Conservation (phyloP, 2,797 vertebrate genomes). For the Champsocephalus esox region DNA sequence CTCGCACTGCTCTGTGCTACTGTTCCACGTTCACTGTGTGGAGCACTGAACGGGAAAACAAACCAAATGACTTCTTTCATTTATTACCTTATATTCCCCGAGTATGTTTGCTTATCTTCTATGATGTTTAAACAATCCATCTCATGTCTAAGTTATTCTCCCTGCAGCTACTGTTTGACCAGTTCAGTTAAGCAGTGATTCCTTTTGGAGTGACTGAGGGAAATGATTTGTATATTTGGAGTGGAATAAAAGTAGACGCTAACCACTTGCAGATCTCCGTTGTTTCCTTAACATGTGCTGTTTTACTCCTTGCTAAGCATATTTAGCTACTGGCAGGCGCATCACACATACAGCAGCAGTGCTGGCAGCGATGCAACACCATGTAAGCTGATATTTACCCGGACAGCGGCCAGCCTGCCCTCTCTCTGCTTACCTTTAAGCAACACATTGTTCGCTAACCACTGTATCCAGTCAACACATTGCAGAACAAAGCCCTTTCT, state of each 20-base stretch:
- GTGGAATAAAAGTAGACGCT: conserved; percentile 59
- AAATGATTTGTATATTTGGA: conserved; percentile 43
- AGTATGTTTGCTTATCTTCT: conserved; percentile 24
- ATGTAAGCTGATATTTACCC: conserved; percentile 66
- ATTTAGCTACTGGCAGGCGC: conserved; percentile 61
- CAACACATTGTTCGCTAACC: conserved; percentile 33
- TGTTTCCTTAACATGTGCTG: conserved; percentile 54
- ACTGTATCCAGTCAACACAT: conserved; percentile 59
- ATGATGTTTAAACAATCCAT: conserved; percentile 25
- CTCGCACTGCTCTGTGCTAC: conserved; percentile 29
- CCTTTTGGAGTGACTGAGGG: conserved; percentile 13
- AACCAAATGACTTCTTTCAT: neutral
- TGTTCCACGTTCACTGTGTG: conserved; percentile 29
- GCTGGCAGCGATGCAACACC: conserved; percentile 62
- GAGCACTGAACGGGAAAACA: conserved; percentile 8
- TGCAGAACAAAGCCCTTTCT: conserved; percentile 15
- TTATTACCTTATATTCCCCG: neutral
- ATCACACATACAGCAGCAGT: conserved; percentile 41
- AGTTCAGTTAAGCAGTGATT: conserved; percentile 26
- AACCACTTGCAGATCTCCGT: conserved; percentile 60
- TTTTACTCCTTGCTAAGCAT: conserved; percentile 58
- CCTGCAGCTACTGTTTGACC: conserved; percentile 48
- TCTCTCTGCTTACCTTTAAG: conserved; percentile 38
- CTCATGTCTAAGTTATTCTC: conserved; percentile 8
- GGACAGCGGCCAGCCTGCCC: conserved; percentile 34